Conservation (phyloP, 2,797 vertebrate species). For the Syngnathus rostellatus region DNA sequence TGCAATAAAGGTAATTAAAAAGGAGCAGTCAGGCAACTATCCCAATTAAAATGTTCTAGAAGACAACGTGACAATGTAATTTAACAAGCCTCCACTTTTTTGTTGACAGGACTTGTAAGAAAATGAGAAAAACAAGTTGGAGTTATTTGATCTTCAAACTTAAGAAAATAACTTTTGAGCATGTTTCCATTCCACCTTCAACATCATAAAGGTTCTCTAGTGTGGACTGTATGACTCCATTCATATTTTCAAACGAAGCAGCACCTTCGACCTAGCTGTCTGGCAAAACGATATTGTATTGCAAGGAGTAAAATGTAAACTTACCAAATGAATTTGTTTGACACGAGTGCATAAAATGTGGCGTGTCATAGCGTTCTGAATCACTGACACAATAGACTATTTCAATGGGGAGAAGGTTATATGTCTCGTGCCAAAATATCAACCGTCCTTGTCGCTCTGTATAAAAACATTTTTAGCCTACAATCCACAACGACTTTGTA, state of each 20-base stretch:
- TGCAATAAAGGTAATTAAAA: background rate
- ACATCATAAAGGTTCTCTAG: background rate
- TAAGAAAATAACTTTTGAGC: conserved; percentile 1
- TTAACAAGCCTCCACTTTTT: background rate
- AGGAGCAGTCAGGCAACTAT: background rate
- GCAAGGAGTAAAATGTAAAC: background rate
- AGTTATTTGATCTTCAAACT: background rate
- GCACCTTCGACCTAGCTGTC: background rate
- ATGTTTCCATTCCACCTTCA: background rate
- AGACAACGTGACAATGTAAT: background rate
- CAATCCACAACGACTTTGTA: background rate
- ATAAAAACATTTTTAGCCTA: background rate
- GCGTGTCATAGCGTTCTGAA: background rate
- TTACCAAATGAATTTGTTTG: background rate
- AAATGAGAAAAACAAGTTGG: background rate
- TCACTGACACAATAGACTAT: background rate
- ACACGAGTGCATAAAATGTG: background rate
- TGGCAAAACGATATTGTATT: background rate
- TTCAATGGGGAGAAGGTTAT: background rate
- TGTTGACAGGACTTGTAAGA: background rate
- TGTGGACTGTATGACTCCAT: background rate
- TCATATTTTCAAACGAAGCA: background rate
- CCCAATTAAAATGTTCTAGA: background rate
- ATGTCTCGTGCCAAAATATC: background rate
- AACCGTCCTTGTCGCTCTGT: background rate